A percentile compares a stretch with the other conserved stretches of the same genome.
These are phyloP conservation scores for Drosophila limbata DNA, from an alignment of 2,888 invertebrate species.

Conservation along the genomic window DNA sequence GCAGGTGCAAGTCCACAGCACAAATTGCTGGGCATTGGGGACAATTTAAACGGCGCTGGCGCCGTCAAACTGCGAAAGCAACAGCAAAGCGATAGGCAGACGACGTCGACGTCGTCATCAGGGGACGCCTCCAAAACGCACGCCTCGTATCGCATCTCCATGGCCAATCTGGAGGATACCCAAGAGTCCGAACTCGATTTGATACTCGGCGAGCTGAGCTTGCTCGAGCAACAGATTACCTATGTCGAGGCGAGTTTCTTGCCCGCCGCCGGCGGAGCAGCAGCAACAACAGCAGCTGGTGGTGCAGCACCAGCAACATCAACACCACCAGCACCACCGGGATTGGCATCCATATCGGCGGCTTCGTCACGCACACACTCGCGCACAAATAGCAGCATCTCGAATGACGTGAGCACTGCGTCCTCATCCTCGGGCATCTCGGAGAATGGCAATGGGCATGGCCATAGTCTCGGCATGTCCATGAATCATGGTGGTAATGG, in stretches of 20 bases:
- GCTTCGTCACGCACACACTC: slow-evolving; percentile 81
- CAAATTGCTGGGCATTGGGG: slow-evolving; percentile 50
- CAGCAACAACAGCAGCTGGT: background rate
- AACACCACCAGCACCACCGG: slow-evolving; percentile 23
- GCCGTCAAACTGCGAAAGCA: slow-evolving; percentile 80
- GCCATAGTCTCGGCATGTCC: background rate
- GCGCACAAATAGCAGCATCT: slow-evolving; percentile 85
- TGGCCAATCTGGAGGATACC: slow-evolving; percentile 98
- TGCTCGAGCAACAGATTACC: slow-evolving; percentile 89
- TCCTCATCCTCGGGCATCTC: slow-evolving; percentile 84
- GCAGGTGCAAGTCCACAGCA: slow-evolving; percentile 49
- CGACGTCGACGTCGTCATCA: background rate
- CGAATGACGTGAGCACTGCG: slow-evolving; percentile 83
- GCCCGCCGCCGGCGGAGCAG: slow-evolving; percentile 40
- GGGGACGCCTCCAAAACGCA: slow-evolving; percentile 73
- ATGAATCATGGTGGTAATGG: background rate
- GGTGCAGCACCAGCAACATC: slow-evolving; percentile 7
- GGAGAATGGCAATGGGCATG: slow-evolving; percentile 78
- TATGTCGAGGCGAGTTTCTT: slow-evolving; percentile 75
- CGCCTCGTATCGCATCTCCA: slow-evolving; percentile 92
- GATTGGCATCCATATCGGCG: slow-evolving; percentile 59
- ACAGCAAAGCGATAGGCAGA: slow-evolving; percentile 70
- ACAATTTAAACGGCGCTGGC: slow-evolving; percentile 59
- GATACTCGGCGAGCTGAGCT: slow-evolving; percentile 97
- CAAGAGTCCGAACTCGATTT: slow-evolving; percentile 99